Evolutionary conservation across 2,888 invertebrate species (phyloP), one percentile per base, ranked within the genome.

Genomic region (Toxonevra muliebris): DNA sequence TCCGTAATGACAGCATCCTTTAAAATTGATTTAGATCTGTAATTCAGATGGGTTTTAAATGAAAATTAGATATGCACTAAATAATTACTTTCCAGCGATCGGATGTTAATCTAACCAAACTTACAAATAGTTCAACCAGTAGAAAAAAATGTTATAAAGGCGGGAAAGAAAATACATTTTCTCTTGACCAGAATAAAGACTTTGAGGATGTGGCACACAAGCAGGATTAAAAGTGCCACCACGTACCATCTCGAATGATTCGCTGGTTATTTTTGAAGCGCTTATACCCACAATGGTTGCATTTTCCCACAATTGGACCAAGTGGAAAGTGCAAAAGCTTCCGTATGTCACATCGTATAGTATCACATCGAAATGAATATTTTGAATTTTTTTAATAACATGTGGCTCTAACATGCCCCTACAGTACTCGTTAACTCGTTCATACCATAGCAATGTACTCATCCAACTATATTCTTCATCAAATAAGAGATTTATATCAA

Each of bases 341-440:
- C 80, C 80, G 40, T 76, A 43, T 0, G 78, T 79, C 52, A 76
- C 80, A 66, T 84, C 85, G 60, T 80, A 74, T 7, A 84, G 69
- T n/a, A 82, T 77, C 45, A 83, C 62, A 75, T 84, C 83, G 66
- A 82, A 80, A 42, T 76, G 72, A 42, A 54, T 60, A 19, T 61
- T 66, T 4, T 65, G 54, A 2, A 65, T 17, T n/a, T 57, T 57
- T 7, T 42, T n/a, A 10, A 65, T 17, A 1, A 63, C 66, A 12
- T 9, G 11, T 0, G 69, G 64, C 13, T 41, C 41, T 15, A 63
- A 10, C 5, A 73, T 13, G 3, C 65, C 43, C 3, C 65, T 69
- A n/a, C 78, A 79, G 61, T 61, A 73, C 63, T 69, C 72, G 61
- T 78, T 55, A 48, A 73, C 13, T 0, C 71, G 68, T 30, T 78